Base-by-base conservation (phyloP, 2,888 invertebrate species). In the Mythimna impura region DNA sequence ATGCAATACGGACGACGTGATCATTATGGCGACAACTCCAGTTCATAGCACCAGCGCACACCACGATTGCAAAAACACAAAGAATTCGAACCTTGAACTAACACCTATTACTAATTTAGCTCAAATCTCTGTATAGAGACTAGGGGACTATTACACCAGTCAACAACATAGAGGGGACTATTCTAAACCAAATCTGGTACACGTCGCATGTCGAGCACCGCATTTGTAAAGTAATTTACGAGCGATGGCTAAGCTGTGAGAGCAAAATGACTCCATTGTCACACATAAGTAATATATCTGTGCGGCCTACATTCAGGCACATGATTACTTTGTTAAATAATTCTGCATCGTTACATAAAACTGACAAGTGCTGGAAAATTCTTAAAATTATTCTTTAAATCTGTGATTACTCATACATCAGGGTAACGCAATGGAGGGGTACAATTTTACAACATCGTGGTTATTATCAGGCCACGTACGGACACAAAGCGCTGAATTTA, bases 201-300 rank as follows among this genome's bases (percentile, higher is more conserved):
- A 72, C 70, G 55, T 83, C 55, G 62, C 54, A 57, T 52, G 71
- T 83, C 74, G 74, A 30, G 43, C 63, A 52, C 61, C 80, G 68
- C 71, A 71, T 80, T 81, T 71, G 68, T 80, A 61, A 80, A 79
- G 65, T 73, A 81, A 77, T 81, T 82, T 84, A 84, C 82, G 85
- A 83, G 71, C 69, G 62, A 60, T 67, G 40, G 57, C 47, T 74
- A 69, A 75, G 71, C 66, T 66, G 62, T 30, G 47, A 74, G 62
- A 71, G 80, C 66, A 80, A 80, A 73, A 71, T 71, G 55, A 80
- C 63, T 74, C 67, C 61, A 79, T 73, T 79, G 80, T 79, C 71
- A 69, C 81, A 64, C 71, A 58, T 80, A 74, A 74, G 66, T 80
- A 50, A 63, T 71, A 68, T 81, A 75, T 80, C 62, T 83, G 64